These are phyloP conservation scores for Pogona vitticeps DNA, from an alignment of 2,113 vertebrate genomes.

Conservation along the genomic window DNA sequence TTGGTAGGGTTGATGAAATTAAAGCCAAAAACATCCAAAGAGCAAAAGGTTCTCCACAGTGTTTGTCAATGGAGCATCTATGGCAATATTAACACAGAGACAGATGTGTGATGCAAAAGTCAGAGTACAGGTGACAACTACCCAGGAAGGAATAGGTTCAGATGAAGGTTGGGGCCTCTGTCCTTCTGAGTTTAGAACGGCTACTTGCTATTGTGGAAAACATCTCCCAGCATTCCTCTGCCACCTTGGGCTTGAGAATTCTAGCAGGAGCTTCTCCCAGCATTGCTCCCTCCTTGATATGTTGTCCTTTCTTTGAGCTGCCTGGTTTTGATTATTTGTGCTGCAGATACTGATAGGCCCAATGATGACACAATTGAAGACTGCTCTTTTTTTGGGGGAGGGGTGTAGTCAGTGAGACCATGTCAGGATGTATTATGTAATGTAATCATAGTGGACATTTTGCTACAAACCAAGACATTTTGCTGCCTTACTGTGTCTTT, in stretches of 20 bases:
- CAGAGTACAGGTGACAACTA: not conserved
- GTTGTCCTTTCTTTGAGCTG: not conserved
- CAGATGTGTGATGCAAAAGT: not conserved
- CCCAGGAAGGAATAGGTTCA: not conserved
- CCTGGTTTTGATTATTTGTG: not conserved
- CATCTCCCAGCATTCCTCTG: no score
- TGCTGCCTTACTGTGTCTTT: not conserved
- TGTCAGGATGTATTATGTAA: not conserved
- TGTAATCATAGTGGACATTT: not conserved
- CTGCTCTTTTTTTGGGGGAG: not conserved
- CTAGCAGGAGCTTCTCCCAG: no score
- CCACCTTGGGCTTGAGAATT: no score
- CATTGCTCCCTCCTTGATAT: not conserved
- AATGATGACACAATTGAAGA: not conserved
- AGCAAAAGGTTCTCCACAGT: no score
- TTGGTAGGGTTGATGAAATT: no score
- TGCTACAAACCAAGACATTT: not conserved
- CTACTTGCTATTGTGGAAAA: no score
- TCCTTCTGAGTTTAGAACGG: no score
- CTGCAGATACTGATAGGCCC: not conserved
- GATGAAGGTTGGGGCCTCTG: not conserved
- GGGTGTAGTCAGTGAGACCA: not conserved
- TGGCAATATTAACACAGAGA: not conserved
- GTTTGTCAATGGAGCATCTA: not conserved
- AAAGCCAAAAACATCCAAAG: no score